Evolutionary conservation across 2,888 invertebrate species (phyloP).

Genomic region (Ophioninae sp.): DNA sequence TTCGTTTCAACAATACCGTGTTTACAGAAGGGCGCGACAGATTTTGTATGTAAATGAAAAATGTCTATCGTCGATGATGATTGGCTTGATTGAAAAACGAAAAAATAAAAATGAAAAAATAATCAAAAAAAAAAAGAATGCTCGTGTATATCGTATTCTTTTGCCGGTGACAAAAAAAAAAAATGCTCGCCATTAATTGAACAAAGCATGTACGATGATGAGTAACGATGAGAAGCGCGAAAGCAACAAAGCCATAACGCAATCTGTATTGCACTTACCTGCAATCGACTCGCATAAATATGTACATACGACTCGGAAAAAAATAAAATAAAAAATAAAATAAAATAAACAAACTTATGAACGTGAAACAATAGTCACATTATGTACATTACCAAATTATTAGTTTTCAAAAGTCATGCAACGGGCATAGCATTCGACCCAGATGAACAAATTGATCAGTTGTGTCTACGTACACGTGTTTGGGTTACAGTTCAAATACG

Average conservation of each 20-base stretch:
- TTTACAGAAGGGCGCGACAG: neutral
- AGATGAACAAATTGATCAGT: conserved; percentile 74
- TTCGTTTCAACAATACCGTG: neutral
- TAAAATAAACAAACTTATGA: neutral
- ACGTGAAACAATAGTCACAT: conserved; percentile 51
- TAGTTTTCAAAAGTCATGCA: conserved; percentile 77
- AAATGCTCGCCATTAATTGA: conserved; percentile 20
- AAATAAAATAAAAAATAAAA: conserved; percentile 6
- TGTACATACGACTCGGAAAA: conserved; percentile 47
- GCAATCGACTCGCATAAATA: conserved; percentile 30
- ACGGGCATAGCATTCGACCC: conserved; percentile 78
- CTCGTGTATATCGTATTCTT: neutral
- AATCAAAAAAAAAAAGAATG: neutral
- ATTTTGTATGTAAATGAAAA: conserved; percentile 7
- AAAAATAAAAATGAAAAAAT: too few species aligned
- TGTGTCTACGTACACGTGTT: too few species aligned
- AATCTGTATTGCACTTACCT: conserved; percentile 73
- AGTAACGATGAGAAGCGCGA: conserved; percentile 53
- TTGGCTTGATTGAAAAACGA: neutral
- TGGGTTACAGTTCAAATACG: too few species aligned
- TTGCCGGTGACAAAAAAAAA: conserved; percentile 4
- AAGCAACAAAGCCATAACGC: conserved; percentile 72
- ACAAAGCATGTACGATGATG: conserved; percentile 22
- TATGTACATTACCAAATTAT: conserved; percentile 74
- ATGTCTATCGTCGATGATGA: neutral